Base-by-base conservation (phyloP, 2,797 vertebrate genomes). In the Sebastes cheni region DNA sequence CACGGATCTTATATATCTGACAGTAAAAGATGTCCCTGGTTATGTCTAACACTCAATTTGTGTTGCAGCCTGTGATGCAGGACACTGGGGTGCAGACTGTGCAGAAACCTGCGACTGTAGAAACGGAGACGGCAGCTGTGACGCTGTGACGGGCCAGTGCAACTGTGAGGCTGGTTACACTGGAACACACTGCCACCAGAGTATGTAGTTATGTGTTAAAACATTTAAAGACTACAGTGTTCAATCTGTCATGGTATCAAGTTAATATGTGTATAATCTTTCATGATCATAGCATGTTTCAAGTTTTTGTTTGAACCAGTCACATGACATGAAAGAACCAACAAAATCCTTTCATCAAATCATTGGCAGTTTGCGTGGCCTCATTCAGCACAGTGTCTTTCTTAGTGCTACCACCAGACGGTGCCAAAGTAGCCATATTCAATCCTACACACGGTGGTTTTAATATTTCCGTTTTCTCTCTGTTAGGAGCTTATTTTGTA, bases 41-140 rank as follows among this genome's bases (percentile, higher is more conserved):
- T 39, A 20, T 30, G 6, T 56, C 10, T 67, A 39, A 68, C 20
- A 23, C n/a, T 50, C n/a, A 16, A 0, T 55, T 46, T 68, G 9
- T 75, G 67, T 90, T 93, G 27, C 95, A 99, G 98, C 93, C 23
- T 99, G 98, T 66, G 96, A 96, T 0, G 61, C 89, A 0, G 97
- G 97, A 0, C 96, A 78, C 85, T 99, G 98, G 98, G 98, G 98
- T 0, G 88, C 84, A 0, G 95, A 95, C 90, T 99, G 98, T 0
- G 80, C 84, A 29, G 87, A 92, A 81, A 0, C 72, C 59, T 99
- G 98, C 59, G 89, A 97, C 93, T 99, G 98, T 83, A 95, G 93
- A 34, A 94, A 95, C 4, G 77, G 96, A 11, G 96, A 95, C 0
- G 95, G 97, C 59, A 95, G 93, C 93, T 99, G 98, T 23, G 94